These are phyloP conservation scores for Mus pahari DNA, from an alignment of 2,113 vertebrate genomes.

Conservation along the genomic window DNA sequence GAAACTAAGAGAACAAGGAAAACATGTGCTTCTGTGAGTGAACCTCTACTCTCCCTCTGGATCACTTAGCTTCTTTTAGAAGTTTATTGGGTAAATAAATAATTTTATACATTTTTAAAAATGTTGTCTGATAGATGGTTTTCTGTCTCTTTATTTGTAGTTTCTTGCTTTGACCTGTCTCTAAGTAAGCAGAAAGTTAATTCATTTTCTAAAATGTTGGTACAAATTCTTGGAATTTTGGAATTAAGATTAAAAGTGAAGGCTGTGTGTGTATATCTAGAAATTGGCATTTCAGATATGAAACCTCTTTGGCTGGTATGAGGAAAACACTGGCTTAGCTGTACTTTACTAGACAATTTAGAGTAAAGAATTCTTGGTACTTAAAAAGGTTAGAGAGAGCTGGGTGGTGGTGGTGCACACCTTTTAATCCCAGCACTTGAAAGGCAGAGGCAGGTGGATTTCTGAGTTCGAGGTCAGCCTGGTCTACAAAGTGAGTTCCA, in stretches of 20 bases:
- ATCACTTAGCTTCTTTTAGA: background rate
- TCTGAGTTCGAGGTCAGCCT: too few species aligned
- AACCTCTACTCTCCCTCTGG: background rate
- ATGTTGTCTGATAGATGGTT: constrained; percentile 5
- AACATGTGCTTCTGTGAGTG: constrained; percentile 53
- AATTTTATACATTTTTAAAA: background rate
- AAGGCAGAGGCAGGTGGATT: too few species aligned
- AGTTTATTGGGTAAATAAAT: background rate
- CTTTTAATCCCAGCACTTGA: too few species aligned
- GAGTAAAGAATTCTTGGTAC: background rate
- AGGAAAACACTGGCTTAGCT: background rate
- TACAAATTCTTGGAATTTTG: constrained; percentile 23
- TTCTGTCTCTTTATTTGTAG: constrained; percentile 16
- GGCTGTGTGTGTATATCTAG: background rate
- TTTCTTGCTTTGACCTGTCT: constrained; percentile 44
- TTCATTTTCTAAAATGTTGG: constrained; percentile 33
- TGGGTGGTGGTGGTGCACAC: too few species aligned
- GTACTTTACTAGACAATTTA: constrained; percentile 21
- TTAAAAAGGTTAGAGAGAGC: background rate
- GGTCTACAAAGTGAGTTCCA: too few species aligned
- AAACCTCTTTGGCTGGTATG: background rate
- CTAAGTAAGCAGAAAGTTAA: constrained; percentile 24
- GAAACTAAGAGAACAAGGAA: constrained; percentile 75
- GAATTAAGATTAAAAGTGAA: constrained; percentile 42
- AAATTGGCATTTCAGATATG: constrained; percentile 15